Evolutionary conservation across 92 coral and sea anemone species (phyloP).

Genomic region (Palythoa caribaeorum): DNA sequence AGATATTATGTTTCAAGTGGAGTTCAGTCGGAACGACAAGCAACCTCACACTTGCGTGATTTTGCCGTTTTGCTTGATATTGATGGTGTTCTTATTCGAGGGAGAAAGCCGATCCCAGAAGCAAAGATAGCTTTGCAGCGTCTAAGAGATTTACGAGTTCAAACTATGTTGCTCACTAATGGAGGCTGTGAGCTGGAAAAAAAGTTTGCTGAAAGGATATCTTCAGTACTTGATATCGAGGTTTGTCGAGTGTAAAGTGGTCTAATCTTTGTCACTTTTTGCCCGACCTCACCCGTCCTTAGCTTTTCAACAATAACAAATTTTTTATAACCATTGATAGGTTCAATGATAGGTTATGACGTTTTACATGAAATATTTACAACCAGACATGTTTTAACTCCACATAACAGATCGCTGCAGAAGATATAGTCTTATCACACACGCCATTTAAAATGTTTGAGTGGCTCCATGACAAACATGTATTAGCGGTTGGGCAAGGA

Average conservation of each 20-base stretch:
- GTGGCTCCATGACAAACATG: conserved; percentile 69
- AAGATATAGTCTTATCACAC: conserved; percentile 80
- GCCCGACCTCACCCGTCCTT: neutral
- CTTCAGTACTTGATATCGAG: conserved; percentile 68
- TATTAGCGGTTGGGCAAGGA: conserved; percentile 73
- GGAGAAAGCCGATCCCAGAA: conserved; percentile 74
- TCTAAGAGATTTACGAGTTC: conserved; percentile 65
- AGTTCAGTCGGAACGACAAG: neutral
- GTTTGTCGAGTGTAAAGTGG: conserved; percentile 18
- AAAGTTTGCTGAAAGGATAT: conserved; percentile 66
- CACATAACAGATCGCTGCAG: conserved; percentile 52
- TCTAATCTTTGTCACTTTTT: neutral
- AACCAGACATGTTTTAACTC: neutral
- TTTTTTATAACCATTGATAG: no score
- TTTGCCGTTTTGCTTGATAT: conserved; percentile 78
- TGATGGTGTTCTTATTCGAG: conserved; percentile 84
- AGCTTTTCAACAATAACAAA: no score
- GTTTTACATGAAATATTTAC: no score
- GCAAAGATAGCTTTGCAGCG: conserved; percentile 70
- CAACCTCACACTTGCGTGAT: conserved; percentile 14
- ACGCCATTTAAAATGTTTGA: conserved; percentile 74
- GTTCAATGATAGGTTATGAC: no score
- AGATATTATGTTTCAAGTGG: neutral
- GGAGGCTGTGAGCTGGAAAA: conserved; percentile 75
- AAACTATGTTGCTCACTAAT: conserved; percentile 73